Evolutionary conservation across 2,797 vertebrate genomes (phyloP), one percentile per base, ranked within the genome.

Genomic region (Semotilus atromaculatus): DNA sequence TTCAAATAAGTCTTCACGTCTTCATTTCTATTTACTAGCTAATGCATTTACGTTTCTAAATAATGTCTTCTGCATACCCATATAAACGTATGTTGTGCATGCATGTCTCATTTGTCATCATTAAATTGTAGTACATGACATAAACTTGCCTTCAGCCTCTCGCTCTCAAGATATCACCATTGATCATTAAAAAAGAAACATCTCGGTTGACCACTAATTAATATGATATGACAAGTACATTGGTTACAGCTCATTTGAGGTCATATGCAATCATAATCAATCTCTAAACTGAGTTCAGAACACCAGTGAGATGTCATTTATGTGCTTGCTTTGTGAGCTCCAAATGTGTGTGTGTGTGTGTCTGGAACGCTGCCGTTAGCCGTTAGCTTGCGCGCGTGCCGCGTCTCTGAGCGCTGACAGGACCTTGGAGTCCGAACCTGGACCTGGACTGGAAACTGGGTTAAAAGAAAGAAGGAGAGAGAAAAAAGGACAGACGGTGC

Each of bases 341-440:
- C 10, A 51, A 48, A 84, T 85, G 72, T 72, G 55, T 83, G 75
- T 72, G 55, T 83, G 75, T 55, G 48, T 84, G 79, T 78, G 31
- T 70, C 66, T 83, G 43, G 60, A 71, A 40, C 38, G 14, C 45
- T 38, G 68, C 40, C 67, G 21, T 48, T 48, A 48, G 45, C 45
- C 45, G 45, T 16, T 48, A 73, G 77, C 71, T 48, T 83, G 77
- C 38, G 60, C 78, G 74, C 40, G 88, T 84, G 80, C 80, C 83
- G 78, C 76, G 81, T 82, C 73, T 82, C 62, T 60, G 40, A 83
- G 88, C 31, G 86, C 67, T 90, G 87, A 90, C 87, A 90, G 86
- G 34, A 84, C 84, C 79, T 87, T 88, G 89, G 89, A 87, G n/a
- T n/a, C n/a, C n/a, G n/a, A n/a, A n/a, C n/a, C n/a, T 88, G 89